These are phyloP conservation scores for Champsocephalus gunnari DNA, from an alignment of 2,797 vertebrate genomes.

Conservation along the genomic window DNA sequence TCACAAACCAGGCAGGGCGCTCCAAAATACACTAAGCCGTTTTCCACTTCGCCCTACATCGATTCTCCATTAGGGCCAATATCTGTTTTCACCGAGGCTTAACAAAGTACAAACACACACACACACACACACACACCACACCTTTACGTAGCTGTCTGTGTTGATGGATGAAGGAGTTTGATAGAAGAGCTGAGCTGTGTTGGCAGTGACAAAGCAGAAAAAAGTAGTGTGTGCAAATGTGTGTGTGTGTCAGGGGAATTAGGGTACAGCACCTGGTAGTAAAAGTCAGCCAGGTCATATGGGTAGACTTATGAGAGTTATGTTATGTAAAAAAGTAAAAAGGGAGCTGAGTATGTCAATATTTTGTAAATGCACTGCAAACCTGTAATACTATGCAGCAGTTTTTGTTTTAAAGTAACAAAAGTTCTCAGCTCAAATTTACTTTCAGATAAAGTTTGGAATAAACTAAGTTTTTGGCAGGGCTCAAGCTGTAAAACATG, in stretches of 20 bases:
- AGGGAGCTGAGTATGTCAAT: too few species aligned
- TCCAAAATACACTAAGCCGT: constrained; percentile 22
- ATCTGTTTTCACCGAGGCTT: constrained; percentile 28
- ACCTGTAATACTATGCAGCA: too few species aligned
- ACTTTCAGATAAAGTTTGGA: too few species aligned
- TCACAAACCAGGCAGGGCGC: background rate
- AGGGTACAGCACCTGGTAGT: constrained; percentile 28
- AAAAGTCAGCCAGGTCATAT: constrained; percentile 11
- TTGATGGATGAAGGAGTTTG: constrained; percentile 45
- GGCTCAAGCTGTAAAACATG: too few species aligned
- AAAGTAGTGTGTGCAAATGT: constrained; percentile 10
- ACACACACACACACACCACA: background rate
- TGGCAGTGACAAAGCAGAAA: constrained; percentile 27
- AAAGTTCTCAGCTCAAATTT: too few species aligned
- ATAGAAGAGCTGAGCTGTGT: constrained; percentile 40
- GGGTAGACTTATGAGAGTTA: background rate
- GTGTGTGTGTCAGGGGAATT: constrained; percentile 17
- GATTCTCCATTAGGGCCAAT: constrained; percentile 40
- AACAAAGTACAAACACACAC: constrained; percentile 13
- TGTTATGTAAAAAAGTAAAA: too few species aligned
- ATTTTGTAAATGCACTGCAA: too few species aligned
- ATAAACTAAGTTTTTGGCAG: too few species aligned
- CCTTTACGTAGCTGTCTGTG: background rate
- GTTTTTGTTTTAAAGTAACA: too few species aligned
- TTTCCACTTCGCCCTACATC: constrained; percentile 47